These are phyloP conservation scores for Poecilobothrus nobilitatus DNA, from an alignment of 2,888 invertebrate species.

Conservation along the genomic window DNA sequence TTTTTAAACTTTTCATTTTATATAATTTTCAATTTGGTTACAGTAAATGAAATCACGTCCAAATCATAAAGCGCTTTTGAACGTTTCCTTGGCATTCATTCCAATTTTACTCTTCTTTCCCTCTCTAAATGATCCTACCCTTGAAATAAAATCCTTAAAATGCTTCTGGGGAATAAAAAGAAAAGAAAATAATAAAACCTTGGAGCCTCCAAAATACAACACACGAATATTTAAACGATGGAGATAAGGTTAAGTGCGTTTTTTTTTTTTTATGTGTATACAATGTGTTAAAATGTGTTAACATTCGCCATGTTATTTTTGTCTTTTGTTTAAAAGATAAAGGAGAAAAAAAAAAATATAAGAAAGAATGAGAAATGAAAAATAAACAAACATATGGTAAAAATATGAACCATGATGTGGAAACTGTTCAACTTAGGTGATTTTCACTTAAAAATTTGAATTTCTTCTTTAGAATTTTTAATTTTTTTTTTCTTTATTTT, in stretches of 20 bases:
- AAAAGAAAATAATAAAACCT: background rate
- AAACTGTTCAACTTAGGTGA: constrained; percentile 1
- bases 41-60: constrained; percentile 6
- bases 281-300: background rate
- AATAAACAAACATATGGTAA: background rate
- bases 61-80: background rate
- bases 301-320: too few species aligned
- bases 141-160: background rate
- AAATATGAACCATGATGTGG: constrained; percentile 3
- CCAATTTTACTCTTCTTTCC: too few species aligned
- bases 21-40: background rate
- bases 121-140: background rate
- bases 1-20: background rate
- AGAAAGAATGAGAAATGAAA: background rate
- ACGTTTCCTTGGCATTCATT: background rate
- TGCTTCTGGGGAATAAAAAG: background rate
- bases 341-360: background rate
- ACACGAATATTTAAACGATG: too few species aligned
- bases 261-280: background rate
- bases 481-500: background rate
- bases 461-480: background rate
- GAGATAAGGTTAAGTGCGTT: too few species aligned
- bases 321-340: background rate
- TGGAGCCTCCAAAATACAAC: too few species aligned
- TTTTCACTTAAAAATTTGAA: constrained; percentile 5